These are phyloP conservation scores for Melitaea cinxia DNA, from an alignment of 1,140 invertebrate species.

Conservation along the genomic window DNA sequence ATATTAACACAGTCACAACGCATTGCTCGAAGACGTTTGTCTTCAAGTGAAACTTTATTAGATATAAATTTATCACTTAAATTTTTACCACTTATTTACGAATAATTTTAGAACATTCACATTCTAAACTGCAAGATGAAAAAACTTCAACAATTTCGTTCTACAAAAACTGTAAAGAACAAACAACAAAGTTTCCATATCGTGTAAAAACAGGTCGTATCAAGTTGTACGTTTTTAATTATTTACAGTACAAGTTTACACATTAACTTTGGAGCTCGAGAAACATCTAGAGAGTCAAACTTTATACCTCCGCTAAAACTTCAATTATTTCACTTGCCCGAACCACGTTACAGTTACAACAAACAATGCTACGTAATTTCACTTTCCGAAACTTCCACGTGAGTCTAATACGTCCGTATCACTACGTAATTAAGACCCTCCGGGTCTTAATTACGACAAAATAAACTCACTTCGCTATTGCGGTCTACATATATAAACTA, in stretches of 20 bases:
- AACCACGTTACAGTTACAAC: conserved; percentile 31
- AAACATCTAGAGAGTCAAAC: conserved; percentile 16
- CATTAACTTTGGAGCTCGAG: conserved; percentile 16
- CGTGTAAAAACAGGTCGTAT: not conserved
- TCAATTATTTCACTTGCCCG: conserved; percentile 14
- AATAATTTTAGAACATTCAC: too few relatives aligned
- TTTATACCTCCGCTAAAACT: conserved; percentile 18
- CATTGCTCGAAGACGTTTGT: too few relatives aligned
- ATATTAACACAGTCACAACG: too few relatives aligned
- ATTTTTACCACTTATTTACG: too few relatives aligned
- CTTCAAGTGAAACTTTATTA: too few relatives aligned
- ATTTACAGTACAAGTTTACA: conserved; percentile 24
- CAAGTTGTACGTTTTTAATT: conserved; percentile 29
- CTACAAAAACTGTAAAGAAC: conserved; percentile 6
- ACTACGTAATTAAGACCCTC: too few relatives aligned
- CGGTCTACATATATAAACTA: too few relatives aligned
- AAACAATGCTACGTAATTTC: conserved; percentile 60
- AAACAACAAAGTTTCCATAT: conserved; percentile 8
- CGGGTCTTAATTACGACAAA: conserved; percentile 9
- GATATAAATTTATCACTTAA: too few relatives aligned
- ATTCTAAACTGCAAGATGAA: too few relatives aligned
- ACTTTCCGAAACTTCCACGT: conserved; percentile 6
- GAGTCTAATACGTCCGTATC: conserved; percentile 15
- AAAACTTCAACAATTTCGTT: not conserved
- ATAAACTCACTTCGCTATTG: too few relatives aligned